Percentiles rank a stretch among this genome's conserved stretches.
Conservation (phyloP, 2,797 vertebrate species). For the Uromys caudimaculatus region DNA sequence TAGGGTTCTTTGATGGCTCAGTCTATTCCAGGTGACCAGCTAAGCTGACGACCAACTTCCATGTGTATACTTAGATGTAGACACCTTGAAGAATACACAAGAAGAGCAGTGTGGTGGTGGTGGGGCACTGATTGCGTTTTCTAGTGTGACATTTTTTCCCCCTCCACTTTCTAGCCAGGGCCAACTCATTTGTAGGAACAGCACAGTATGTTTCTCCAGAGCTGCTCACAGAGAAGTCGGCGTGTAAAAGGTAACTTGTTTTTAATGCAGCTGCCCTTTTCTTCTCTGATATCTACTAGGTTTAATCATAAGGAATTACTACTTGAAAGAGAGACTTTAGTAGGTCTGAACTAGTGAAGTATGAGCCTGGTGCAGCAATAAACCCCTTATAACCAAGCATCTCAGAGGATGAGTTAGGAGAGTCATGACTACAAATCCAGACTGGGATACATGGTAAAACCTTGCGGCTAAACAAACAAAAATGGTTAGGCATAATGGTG, state of each 20-base stretch:
- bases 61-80: neutral
- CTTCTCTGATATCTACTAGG: neutral
- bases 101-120: neutral
- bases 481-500: neutral
- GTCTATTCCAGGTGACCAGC: neutral
- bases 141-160: slow-evolving; percentile 65
- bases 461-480: neutral
- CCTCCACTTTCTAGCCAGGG: slow-evolving; percentile 90
- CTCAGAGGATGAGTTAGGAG: neutral
- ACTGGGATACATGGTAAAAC: neutral
- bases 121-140: neutral
- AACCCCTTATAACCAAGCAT: neutral
- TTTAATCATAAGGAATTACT: neutral
- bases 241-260: slow-evolving; percentile 95
- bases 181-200: slow-evolving; percentile 99
- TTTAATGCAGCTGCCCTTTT: neutral
- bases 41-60: neutral
- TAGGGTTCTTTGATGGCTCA: neutral
- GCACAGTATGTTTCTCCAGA: slow-evolving; percentile 99
- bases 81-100: neutral
- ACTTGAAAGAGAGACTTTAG: slow-evolving; percentile 17
- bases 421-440: neutral
- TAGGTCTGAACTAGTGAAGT: neutral
- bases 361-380: neutral
- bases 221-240: slow-evolving; percentile 98